Conservation (phyloP, 2,797 vertebrate genomes). For the Paratrypauchen microcephalus region DNA sequence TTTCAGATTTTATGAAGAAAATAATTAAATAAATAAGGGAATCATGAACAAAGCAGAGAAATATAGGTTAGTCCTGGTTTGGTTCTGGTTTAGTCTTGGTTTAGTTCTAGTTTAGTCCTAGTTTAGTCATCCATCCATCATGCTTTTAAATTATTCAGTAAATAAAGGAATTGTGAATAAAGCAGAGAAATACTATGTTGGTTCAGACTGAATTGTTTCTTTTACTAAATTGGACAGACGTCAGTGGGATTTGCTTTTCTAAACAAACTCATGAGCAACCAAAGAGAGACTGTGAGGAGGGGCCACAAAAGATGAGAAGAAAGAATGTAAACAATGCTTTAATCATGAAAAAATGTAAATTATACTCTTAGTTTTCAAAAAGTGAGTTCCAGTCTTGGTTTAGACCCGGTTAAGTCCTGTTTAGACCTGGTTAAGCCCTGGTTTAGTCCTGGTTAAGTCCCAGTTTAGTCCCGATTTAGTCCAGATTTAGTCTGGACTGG, state of each 20-base stretch:
- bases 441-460: not conserved
- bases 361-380: not conserved
- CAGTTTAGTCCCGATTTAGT: not conserved
- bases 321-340: not conserved
- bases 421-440: not conserved
- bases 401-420: not conserved
- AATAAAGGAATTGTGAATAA: not conserved
- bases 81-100: too few relatives aligned
- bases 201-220: not conserved
- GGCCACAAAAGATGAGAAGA: not conserved
- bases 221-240: not conserved
- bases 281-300: not conserved
- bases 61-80: not conserved
- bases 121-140: too few relatives aligned
- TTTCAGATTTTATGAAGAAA: too few relatives aligned
- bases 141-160: too few relatives aligned
- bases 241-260: constrained; percentile 1
- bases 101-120: too few relatives aligned
- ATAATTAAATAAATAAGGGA: too few relatives aligned
- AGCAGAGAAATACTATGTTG: not conserved
- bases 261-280: not conserved
- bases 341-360: not conserved
- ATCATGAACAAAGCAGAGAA: not conserved
- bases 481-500: not conserved
- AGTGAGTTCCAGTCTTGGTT: too few relatives aligned